A percentile compares a stretch with the other conserved stretches of the same genome.
Conservation (phyloP, 2,888 invertebrate species). For the Drosophila rellima region DNA sequence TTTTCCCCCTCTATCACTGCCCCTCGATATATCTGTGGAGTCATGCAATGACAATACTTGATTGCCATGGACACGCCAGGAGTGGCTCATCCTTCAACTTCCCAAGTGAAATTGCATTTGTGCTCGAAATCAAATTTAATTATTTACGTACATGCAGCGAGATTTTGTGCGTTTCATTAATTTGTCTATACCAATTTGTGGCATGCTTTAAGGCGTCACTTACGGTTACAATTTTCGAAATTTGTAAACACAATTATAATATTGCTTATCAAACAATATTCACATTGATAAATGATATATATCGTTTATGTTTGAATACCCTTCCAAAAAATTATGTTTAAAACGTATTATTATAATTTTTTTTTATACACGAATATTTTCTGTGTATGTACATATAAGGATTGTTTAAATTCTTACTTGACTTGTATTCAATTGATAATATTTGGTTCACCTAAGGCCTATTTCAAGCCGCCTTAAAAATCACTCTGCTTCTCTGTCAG, state of each 20-base stretch:
- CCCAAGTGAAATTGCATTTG: constrained; percentile 43
- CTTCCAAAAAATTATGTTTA: neutral
- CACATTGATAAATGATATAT: neutral
- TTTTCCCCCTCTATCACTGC: neutral
- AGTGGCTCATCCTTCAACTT: constrained; percentile 8
- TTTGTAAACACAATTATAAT: neutral
- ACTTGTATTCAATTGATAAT: too few species aligned
- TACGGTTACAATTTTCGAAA: constrained; percentile 2
- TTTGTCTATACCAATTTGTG: constrained; percentile 41
- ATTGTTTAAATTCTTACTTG: too few species aligned
- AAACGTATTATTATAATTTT: too few species aligned
- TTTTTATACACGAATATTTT: too few species aligned
- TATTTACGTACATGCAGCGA: constrained; percentile 81
- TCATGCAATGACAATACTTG: constrained; percentile 84
- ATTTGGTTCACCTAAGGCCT: too few species aligned
- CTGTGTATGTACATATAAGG: too few species aligned
- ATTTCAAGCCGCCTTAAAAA: neutral
- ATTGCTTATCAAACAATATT: neutral
- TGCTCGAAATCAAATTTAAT: constrained; percentile 80
- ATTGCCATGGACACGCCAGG: constrained; percentile 75
- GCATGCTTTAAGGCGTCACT: constrained; percentile 70
- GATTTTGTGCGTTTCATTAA: constrained; percentile 63
- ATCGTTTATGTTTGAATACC: neutral
- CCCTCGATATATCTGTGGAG: constrained; percentile 48
- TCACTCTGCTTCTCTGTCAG: neutral